A percentile compares a stretch with the other conserved stretches of the same genome.
Conservation (phyloP, 2,797 vertebrate genomes). For the Smutsia temminckii region DNA sequence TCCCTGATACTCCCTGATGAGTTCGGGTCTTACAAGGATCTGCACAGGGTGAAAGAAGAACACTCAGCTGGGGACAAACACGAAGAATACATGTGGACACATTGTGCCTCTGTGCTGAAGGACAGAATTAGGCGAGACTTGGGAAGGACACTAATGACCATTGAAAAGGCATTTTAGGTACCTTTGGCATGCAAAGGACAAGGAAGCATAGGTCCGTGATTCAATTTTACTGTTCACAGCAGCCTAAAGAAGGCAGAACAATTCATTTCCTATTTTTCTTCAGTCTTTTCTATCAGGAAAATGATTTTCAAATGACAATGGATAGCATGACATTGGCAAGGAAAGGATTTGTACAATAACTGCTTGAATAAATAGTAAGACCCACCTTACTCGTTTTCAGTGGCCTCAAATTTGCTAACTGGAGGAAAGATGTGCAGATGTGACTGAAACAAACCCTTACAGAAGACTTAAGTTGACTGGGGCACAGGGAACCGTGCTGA, state of each 20-base stretch:
- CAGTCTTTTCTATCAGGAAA: constrained; percentile 27
- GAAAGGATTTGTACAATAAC: not conserved
- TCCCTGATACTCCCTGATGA: no score
- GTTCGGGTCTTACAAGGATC: not conserved
- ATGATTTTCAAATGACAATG: not conserved
- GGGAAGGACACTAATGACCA: not conserved
- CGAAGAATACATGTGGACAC: not conserved
- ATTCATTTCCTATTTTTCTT: not conserved
- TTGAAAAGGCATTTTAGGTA: not conserved
- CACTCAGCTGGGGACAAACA: not conserved
- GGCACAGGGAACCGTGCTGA: not conserved
- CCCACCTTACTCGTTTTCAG: not conserved
- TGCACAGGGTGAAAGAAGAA: not conserved
- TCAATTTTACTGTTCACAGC: not conserved
- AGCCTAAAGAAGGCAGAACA: not conserved
- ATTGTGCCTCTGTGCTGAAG: rapidly evolving
- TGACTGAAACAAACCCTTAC: no score
- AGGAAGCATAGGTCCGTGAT: not conserved
- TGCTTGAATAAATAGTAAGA: not conserved
- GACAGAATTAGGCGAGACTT: not conserved
- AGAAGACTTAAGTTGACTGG: not conserved
- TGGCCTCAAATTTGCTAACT: not conserved
- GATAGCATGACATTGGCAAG: not conserved
- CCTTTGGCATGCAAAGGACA: not conserved
- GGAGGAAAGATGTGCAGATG: not conserved